phyloP scores from a whole-genome alignment of 1,140 invertebrate species.

The Subanguina moxae region DNA sequence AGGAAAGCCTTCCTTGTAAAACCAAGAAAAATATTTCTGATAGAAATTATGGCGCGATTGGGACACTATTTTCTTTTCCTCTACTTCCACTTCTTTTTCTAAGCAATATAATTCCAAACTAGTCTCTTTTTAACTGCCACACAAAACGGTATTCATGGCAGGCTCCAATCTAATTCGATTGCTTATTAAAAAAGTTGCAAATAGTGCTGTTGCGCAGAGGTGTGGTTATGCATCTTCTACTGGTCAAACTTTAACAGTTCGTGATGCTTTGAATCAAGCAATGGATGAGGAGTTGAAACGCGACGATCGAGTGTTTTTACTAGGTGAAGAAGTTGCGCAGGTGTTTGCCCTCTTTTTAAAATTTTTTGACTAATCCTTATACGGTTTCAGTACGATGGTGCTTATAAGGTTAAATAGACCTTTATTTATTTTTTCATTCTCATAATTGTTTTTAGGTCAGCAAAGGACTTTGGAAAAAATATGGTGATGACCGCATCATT shows the following conservation, averaged over 20 bases:
- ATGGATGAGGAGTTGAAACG: constrained; percentile 93
- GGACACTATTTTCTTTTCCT: neutral
- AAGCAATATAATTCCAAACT: neutral
- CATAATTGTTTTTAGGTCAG: constrained; percentile 66
- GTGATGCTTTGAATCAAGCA: constrained; percentile 92
- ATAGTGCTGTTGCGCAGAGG: neutral
- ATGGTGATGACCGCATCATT: constrained; percentile 89
- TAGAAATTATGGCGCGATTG: constrained; percentile 2
- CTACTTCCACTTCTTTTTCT: neutral
- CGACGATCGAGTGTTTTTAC: constrained; percentile 86
- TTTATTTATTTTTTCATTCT: constrained; percentile 9
- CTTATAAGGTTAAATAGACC: constrained; percentile 72
- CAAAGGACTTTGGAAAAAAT: constrained; percentile 94
- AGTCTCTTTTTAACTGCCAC: neutral
- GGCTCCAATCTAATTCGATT: neutral
- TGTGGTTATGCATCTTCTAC: neutral
- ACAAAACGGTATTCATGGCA: neutral
- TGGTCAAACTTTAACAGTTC: constrained; percentile 63
- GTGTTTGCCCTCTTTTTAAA: no score
- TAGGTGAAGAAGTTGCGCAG: constrained; percentile 94
- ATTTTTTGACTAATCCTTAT: no score
- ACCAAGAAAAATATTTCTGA: neutral
- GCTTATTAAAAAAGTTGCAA: neutral
- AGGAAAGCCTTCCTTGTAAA: no score
- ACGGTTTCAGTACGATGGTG: constrained; percentile 78